Base-by-base conservation (phyloP, 2,888 invertebrate species). In the Cantharis nigra region DNA sequence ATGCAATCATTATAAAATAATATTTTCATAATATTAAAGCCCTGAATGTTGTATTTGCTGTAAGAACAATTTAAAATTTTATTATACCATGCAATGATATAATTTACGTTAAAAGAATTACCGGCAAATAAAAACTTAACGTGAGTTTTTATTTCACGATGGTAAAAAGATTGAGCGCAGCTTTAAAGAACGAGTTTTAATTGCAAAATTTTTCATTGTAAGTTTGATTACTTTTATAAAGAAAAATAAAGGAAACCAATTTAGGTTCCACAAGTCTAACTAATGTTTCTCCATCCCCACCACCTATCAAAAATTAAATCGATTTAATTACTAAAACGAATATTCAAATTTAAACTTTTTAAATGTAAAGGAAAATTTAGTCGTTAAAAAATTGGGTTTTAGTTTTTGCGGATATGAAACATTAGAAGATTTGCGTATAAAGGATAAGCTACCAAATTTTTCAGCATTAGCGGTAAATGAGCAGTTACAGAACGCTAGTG, bases 401-500 rank as follows among this genome's bases (percentile, higher is more conserved):
- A 67, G 65, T 67, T 23, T 67, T 67, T 49, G 13, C 33, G 20
- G 16, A 14, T 49, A 70, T 33, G 49, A 49, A 70, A 49, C 70
- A 70, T 30, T 70, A 70, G 63, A 70, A 69, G 65, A 20, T 67
- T 67, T 67, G 65, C 65, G 65, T 70, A 69, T 63, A 70, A 26
- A 69, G 74, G 64, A 69, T 64, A 69, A 69, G 70, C 69, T 62
- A 14, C 64, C 30, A 28, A 69, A 74, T 69, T 70, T 74, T 70
- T 69, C 70, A 71, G 75, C 75, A 71, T 75, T 75, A 64, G 49
- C 71, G 26, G 65, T 49, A 76, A 76, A 72, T 30, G 76, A 76
- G 72, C 76, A 72, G 76, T 76, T 76, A 72, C 76, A 72, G 76
- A 76, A 49, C 71, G 76, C 76, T 76, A 67, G 76, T 72, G 76